Evolutionary conservation across 2,113 vertebrate genomes (phyloP), one percentile per base, ranked within the genome.

Genomic region (Xyrauchen texanus): DNA sequence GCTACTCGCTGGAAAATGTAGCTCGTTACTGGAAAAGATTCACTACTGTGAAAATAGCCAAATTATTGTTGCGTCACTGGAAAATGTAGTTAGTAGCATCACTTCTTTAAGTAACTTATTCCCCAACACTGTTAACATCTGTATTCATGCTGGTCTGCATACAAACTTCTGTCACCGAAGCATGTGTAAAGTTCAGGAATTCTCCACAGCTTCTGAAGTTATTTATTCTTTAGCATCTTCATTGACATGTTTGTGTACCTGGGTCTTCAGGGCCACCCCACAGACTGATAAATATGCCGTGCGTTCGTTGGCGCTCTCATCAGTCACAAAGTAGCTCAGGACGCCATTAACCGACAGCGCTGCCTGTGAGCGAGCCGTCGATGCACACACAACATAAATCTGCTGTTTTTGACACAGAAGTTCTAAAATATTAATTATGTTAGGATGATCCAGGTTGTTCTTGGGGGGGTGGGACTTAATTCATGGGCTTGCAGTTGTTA

Each of bases 391-490:
- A 34, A 76, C 77, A 72, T 82, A 71, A 69, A 86, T 80, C 83
- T 85, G 79, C 85, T 77, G 86, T 85, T 83, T 87, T 78, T 91
- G 88, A 92, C 90, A 86, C 82, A 81, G 84, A 90, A 90, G 87
- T 88, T 90, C 91, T 85, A 85, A 91, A 91, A 89, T 90, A 91
- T 92, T 87, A 83, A 92, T 91, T 89, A 81, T 86, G 84, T 86
- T 76, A 81, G 63, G 89, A 89, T 79, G 84, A 89, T 89, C 85
- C 87, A 88, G 84, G 89, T 92, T 86, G 85, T 85, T 90, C 80
- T 86, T 76, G 72, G 86, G 88, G 79, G 87, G 85, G 89, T 88
- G 87, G 75, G 85, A 84, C 83, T 75, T 83, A 83, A 85, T 88
- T 88, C 82, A 81, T 86, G 75, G 82, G 85, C 83, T 79, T 84